Base-by-base conservation (phyloP, 1,140 invertebrate species). In the Leptinotarsa undecemlineata region DNA sequence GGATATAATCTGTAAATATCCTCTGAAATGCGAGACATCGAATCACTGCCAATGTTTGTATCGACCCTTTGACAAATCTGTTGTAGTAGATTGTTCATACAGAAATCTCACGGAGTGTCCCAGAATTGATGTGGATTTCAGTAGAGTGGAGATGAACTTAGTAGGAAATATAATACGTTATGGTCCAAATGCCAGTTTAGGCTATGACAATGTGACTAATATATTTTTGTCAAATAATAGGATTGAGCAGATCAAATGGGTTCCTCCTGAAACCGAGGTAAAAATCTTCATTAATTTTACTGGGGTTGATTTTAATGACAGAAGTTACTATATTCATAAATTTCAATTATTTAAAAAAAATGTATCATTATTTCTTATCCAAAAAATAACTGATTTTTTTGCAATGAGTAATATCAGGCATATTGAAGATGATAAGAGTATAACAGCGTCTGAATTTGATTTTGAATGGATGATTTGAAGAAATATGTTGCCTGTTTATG, bases 71-170 rank as follows among this genome's bases (percentile, higher is more conserved):
- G 20, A 64, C 26, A 13, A 64, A 23, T 19, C 63, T 23, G 20
- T 64, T n/a, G 63, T 64, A 13, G n/a, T 64, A 19, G 26, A 64
- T 15, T 64, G 63, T 64, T 17, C 20, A 6, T 14, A 21, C 26
- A 64, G 63, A 21, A 64, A 64, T 64, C 26, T 64, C 20, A 64
- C 63, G 6, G 26, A 64, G 14, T 64, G 20, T 21, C 63, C 63
- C 20, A 20, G 4, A 15, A 20, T 64, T 15, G 26, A 33, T 15
- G 20, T 64, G 20, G 20, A 20, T 14, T 15, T 23, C 5, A 64
- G 20, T 17, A 21, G 14, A 20, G 20, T 64, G 15, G 63, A 64
- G 20, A 17, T 64, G n/a, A 33, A 64, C 20, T 26, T 64, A 13
- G 20, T 15, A 4, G 63, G 20, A 15, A 64, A 64, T 20, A 64